Evolutionary conservation across 2,888 invertebrate genomes (phyloP), one percentile per base, ranked within the genome.

Genomic region (Galeopsomyia nigrocyanea): DNA sequence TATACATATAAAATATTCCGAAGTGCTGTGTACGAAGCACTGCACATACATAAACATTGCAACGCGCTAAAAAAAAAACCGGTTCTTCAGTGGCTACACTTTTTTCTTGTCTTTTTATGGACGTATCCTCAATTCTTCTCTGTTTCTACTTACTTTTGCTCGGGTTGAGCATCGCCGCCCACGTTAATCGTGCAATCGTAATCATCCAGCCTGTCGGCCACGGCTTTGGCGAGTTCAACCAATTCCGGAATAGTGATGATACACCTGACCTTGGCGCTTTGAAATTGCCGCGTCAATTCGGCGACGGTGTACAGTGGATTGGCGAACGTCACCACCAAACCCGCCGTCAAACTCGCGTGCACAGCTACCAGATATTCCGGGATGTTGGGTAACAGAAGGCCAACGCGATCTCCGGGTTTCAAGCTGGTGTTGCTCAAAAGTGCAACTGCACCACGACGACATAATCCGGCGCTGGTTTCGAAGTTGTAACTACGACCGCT

Each of bases 271-370:
- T 88, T 88, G 74, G 91, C 90, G 80, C 91, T 90, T 57, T 85
- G 80, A 80, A 92, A 92, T 81, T 92, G 92, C 6, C 92, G 87
- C 57, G 84, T 86, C 68, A 92, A 87, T 84, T 92, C 92, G 78
- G 90, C 92, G 82, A 90, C 88, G 14, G 92, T 93, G 81, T 92
- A 92, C 51, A 92, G 85, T 0, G 92, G 92, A 82, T 92, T 93
- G 3, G 91, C 92, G 79, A 92, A 92, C 0, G 92, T 92, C 16
- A 91, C 91, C 2, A 89, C 88, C 1, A 92, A 84, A 0, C 92
- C 92, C 1, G 92, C 92, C 75, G 88, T 88, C 82, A 92, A 87
- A 56, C 92, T 91, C 3, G 92, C 92, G 78, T 91, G 90, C 60
- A 91, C 90, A n/a, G 90, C 87, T 26, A 92, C 88, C 13, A 89